These are phyloP conservation scores for Scomber scombrus DNA, from an alignment of 2,113 vertebrate species.

Conservation along the genomic window DNA sequence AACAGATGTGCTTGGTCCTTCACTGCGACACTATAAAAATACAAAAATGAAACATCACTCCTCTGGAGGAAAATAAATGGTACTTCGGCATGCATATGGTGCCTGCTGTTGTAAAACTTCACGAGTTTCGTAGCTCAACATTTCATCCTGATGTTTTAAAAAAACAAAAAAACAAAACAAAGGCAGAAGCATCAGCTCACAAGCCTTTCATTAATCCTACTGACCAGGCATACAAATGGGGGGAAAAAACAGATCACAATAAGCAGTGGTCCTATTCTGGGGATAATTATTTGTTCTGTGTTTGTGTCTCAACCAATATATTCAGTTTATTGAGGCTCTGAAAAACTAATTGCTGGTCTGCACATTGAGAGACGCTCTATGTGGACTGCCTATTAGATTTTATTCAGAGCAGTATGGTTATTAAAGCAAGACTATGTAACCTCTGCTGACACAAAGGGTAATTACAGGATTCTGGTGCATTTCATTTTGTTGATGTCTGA, in stretches of 20 bases:
- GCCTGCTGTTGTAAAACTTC: neutral
- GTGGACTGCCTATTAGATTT: conserved; percentile 15
- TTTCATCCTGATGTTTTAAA: conserved; percentile 6
- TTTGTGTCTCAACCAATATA: conserved; percentile 25
- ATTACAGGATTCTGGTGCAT: too few species aligned
- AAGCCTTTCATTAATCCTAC: conserved; percentile 47
- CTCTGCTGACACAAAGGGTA: too few species aligned
- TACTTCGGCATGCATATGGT: neutral
- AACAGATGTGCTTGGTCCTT: neutral
- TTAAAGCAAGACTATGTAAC: neutral
- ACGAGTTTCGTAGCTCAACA: conserved; percentile 7
- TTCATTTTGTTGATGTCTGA: too few species aligned
- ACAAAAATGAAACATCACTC: neutral
- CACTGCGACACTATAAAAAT: neutral
- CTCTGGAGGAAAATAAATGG: neutral
- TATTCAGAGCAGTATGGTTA: conserved; percentile 18
- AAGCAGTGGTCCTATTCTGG: conserved; percentile 32
- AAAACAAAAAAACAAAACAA: conserved; percentile 7
- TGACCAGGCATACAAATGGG: conserved; percentile 21
- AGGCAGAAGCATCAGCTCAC: conserved; percentile 13
- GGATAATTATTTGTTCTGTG: conserved; percentile 32
- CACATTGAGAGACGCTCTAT: conserved; percentile 7
- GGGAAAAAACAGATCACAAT: conserved; percentile 31
- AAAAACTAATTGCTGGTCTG: too few species aligned
- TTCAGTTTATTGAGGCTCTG: conserved; percentile 24